These are phyloP conservation scores for Emmelina monodactyla DNA, from an alignment of 2,888 invertebrate species.

Conservation along the genomic window DNA sequence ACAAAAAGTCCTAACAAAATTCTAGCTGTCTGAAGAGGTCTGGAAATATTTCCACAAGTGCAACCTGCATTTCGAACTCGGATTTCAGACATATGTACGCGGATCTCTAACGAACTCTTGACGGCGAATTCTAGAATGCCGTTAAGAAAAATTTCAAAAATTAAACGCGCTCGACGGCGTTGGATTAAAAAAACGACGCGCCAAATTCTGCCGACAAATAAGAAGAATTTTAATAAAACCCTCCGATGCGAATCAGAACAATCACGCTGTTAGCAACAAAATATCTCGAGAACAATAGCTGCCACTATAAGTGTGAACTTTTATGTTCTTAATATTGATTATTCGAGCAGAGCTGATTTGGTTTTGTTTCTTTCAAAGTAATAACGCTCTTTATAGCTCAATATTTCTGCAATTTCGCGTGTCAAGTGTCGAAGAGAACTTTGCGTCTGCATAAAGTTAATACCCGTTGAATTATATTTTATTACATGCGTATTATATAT, in stretches of 20 bases:
- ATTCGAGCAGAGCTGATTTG: no score
- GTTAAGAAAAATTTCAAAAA: constrained; percentile 19
- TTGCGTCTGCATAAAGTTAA: no score
- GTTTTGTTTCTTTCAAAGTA: no score
- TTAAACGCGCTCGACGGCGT: neutral
- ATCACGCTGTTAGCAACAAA: constrained; percentile 34
- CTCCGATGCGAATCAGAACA: constrained; percentile 38
- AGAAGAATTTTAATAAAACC: constrained; percentile 47
- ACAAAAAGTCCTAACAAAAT: constrained; percentile 34
- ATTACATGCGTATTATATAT: no score
- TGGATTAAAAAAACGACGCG: constrained; percentile 19
- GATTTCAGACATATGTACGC: constrained; percentile 26
- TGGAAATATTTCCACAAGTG: constrained; percentile 32
- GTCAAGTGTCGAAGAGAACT: no score
- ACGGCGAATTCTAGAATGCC: constrained; percentile 25
- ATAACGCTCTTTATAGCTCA: no score
- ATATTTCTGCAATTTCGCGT: no score
- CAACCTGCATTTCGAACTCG: constrained; percentile 24
- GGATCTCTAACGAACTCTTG: constrained; percentile 30
- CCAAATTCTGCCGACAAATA: constrained; percentile 26
- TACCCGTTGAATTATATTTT: no score
- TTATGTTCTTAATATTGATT: constrained; percentile 2
- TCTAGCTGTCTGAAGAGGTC: constrained; percentile 35
- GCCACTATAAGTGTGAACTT: constrained; percentile 6
- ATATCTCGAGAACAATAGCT: constrained; percentile 27